Evolutionary conservation across 2,797 vertebrate species (phyloP).

Genomic region (Etheostoma perlongum): DNA sequence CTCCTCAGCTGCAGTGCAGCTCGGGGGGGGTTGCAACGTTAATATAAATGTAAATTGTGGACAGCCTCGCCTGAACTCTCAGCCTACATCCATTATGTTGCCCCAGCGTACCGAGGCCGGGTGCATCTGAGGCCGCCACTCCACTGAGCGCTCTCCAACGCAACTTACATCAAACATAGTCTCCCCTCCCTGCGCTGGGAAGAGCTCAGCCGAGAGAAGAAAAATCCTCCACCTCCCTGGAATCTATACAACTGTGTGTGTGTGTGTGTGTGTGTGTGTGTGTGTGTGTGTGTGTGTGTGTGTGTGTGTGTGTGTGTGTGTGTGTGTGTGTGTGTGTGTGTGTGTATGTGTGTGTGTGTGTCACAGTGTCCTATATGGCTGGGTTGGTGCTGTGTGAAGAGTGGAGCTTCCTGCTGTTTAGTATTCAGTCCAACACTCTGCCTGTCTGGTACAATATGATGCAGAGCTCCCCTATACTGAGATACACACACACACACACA

Average conservation of each 20-base stretch:
- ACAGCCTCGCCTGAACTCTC: constrained; percentile 67
- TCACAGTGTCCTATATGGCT: constrained; percentile 57
- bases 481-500: constrained; percentile 4
- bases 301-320: too few relatives aligned
- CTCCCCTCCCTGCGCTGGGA: constrained; percentile 23
- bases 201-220: constrained; percentile 27
- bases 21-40: constrained; percentile 36
- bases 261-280: constrained; percentile 15
- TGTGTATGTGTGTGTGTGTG: constrained; percentile 39
- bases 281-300: constrained; percentile 6
- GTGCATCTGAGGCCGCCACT: constrained; percentile 71
- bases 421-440: constrained; percentile 72
- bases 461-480: constrained; percentile 66
- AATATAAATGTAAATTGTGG: constrained; percentile 76
- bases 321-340: constrained; percentile 28
- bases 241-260: constrained; percentile 48
- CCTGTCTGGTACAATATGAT: constrained; percentile 75
- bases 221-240: constrained; percentile 38
- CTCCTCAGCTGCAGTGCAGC: constrained; percentile 52
- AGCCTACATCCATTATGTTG: constrained; percentile 59
- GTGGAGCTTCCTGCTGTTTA: constrained; percentile 70
- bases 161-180: constrained; percentile 56
- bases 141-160: constrained; percentile 61
- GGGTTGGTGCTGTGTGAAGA: constrained; percentile 54
- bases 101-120: constrained; percentile 37